A percentile compares a stretch with the other conserved stretches of the same genome.
Conservation (phyloP, 2,797 vertebrate species). For the Sarcophilus harrisii region DNA sequence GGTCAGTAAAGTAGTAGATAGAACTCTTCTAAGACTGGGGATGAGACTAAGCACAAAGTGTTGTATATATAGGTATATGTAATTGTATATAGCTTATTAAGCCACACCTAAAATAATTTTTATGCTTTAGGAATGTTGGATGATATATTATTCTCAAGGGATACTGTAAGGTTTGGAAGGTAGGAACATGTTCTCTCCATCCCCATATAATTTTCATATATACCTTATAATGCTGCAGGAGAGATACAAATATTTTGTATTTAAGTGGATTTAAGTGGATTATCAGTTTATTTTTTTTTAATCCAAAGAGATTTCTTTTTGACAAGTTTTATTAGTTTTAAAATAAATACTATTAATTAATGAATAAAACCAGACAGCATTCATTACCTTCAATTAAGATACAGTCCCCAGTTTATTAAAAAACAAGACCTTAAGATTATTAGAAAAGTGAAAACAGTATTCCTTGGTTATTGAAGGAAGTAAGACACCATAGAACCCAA, state of each 20-base stretch:
- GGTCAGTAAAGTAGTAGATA: neutral
- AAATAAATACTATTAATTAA: neutral
- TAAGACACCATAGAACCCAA: neutral
- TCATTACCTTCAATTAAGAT: neutral
- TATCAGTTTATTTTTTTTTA: neutral
- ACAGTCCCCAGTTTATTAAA: neutral
- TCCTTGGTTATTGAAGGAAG: neutral
- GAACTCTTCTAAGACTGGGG: neutral
- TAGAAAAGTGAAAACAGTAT: neutral
- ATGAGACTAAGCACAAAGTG: neutral
- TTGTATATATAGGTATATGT: neutral
- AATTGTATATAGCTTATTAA: neutral
- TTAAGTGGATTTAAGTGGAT: neutral
- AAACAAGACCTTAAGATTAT: neutral
- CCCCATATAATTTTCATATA: neutral
- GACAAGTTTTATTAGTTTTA: neutral
- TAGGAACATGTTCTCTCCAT: neutral
- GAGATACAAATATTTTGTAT: neutral
- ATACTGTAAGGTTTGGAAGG: neutral
- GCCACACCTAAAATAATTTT: neutral
- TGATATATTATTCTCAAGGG: neutral
- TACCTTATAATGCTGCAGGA: neutral
- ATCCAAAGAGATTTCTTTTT: slow-evolving; percentile 1
- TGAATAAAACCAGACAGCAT: neutral
- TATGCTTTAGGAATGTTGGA: neutral